phyloP scores from a whole-genome alignment of 2,113 vertebrate genomes.

The Numenius arquata region DNA sequence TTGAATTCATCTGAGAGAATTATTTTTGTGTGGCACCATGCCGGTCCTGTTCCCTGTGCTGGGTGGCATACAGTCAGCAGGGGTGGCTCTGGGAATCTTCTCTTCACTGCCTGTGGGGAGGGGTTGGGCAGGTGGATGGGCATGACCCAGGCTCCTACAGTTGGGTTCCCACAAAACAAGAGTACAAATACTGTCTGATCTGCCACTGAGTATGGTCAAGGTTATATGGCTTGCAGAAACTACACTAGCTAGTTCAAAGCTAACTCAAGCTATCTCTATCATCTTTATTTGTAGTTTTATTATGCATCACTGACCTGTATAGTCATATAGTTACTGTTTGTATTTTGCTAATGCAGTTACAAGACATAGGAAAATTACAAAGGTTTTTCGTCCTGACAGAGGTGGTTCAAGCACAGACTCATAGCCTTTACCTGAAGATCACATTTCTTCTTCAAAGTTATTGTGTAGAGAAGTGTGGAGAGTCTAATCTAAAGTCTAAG shows the following conservation, averaged over 20 bases:
- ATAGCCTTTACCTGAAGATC: not conserved
- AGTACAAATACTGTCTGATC: not conserved
- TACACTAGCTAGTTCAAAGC: not conserved
- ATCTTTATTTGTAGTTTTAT: not conserved
- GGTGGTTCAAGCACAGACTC: not conserved
- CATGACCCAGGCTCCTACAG: not conserved
- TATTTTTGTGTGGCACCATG: not conserved
- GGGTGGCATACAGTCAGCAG: no score
- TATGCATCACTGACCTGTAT: not conserved
- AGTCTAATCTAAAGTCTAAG: not conserved
- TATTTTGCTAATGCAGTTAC: not conserved
- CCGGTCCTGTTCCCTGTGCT: fast-evolving
- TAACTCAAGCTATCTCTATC: not conserved
- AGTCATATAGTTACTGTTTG: not conserved
- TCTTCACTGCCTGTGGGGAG: not conserved
- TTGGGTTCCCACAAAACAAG: not conserved
- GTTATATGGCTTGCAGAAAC: not conserved
- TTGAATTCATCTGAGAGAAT: not conserved
- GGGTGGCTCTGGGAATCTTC: not conserved
- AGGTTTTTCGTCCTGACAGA: not conserved
- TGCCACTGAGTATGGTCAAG: not conserved
- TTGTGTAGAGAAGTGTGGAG: not conserved
- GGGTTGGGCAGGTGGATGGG: not conserved
- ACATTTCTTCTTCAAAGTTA: not conserved
- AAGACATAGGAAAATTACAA: not conserved